phyloP scores from a whole-genome alignment of 2,113 vertebrate genomes.

The Hylia prasina region DNA sequence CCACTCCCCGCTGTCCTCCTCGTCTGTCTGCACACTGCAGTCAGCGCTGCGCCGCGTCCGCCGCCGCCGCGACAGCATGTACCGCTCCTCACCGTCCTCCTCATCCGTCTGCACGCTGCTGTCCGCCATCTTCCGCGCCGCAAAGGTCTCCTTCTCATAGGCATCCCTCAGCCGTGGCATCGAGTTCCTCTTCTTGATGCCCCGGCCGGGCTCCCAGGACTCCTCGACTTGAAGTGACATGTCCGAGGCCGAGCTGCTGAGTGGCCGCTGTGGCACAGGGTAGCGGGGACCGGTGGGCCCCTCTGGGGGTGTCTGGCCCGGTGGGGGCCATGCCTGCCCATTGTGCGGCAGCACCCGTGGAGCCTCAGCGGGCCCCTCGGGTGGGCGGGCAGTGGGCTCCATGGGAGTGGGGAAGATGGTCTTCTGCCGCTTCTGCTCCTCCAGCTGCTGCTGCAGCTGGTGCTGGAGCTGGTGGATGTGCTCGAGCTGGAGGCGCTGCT shows the following conservation, averaged over 20 bases:
- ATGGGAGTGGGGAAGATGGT: slow-evolving; percentile 75
- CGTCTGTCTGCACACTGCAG: slow-evolving; percentile 95
- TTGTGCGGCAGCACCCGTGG: slow-evolving; percentile 79
- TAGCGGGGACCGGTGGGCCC: slow-evolving; percentile 53
- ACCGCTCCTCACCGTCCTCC: slow-evolving; percentile 90
- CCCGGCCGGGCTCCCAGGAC: slow-evolving; percentile 73
- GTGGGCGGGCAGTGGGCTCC: slow-evolving; percentile 79
- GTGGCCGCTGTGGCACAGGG: slow-evolving; percentile 73
- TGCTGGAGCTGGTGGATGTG: slow-evolving; percentile 97
- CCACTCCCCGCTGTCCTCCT: slow-evolving; percentile 93
- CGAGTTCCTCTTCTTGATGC: slow-evolving; percentile 93
- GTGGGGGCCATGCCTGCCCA: slow-evolving; percentile 86
- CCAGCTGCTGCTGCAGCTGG: slow-evolving; percentile 94
- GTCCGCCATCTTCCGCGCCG: slow-evolving; percentile 82
- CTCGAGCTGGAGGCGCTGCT: slow-evolving; percentile 94
- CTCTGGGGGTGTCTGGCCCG: slow-evolving; percentile 35
- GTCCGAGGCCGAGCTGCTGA: slow-evolving; percentile 91
- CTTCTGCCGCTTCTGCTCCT: slow-evolving; percentile 96
- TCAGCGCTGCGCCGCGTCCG: slow-evolving; percentile 86
- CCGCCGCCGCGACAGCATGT: slow-evolving; percentile 85
- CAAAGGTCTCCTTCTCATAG: slow-evolving; percentile 78
- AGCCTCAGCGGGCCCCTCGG: slow-evolving; percentile 64
- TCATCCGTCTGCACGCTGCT: slow-evolving; percentile 97
- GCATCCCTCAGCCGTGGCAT: slow-evolving; percentile 92
- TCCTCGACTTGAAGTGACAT: slow-evolving; percentile 92